Base-by-base conservation (phyloP, 2,113 vertebrate genomes). In the Notarius quadriscutis region DNA sequence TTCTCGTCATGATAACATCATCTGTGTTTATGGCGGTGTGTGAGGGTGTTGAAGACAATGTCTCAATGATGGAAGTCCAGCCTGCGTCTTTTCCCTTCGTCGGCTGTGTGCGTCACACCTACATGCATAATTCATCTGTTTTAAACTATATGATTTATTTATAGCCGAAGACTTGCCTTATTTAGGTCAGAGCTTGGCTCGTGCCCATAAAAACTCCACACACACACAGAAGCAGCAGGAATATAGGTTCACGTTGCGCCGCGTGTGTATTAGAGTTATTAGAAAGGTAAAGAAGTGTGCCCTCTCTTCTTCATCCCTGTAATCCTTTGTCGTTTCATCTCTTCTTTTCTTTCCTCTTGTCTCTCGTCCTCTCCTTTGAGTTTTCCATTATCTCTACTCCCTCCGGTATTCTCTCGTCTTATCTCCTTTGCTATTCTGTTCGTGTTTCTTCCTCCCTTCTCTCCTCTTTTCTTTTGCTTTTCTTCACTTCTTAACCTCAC, bases 61-160 rank as follows among this genome's bases (percentile, higher is more conserved):
- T 57, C 51, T 58, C 30, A 48, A n/a, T 48, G 69, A 79, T 30
- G 50, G 25, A 30, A 78, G 57, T 71, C 74, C 79, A 55, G 48
- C 51, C 41, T 82, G 50, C 50, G 53, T 58, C 53, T 80, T 86
- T 84, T 51, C 53, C 50, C 55, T 34, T 81, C 80, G 30, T 27
- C 74, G 67, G 41, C 90, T 78, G 57, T 77, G 81, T 86, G 84
- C 84, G 69, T 86, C 88, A 81, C 58, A 69, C 81, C 81, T 58
- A 3, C 71, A 84, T 91, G 81, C 81, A 88, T 91, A 89, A 89
- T 89, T 89, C 81, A 91, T 86, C 86, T 2, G 81, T 78, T 91
- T 91, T 86, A 86, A 89, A 89, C 87, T 88, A 60, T 84, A 91
- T 91, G 67, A 91, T 86, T 90, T 90, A 89, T 89, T 90, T 84